Evolutionary conservation across 2,888 invertebrate species (phyloP).

Genomic region (Melipona bicolor): DNA sequence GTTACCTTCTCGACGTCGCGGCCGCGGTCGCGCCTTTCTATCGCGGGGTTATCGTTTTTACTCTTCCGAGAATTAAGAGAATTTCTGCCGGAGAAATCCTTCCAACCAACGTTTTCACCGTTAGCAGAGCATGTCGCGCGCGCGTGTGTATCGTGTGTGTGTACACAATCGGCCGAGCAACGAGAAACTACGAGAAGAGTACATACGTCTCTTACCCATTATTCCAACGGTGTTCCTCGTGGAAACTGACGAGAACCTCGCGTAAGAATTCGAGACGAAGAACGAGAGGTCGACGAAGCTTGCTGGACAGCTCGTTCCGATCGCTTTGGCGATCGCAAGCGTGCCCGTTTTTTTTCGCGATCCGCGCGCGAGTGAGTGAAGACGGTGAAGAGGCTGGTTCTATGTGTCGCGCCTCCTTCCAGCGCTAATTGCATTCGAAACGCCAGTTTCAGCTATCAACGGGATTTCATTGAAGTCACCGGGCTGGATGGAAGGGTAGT

Average conservation of each 20-base stretch:
- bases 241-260: conserved; percentile 36
- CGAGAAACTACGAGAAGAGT: conserved; percentile 53
- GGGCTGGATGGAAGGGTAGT: conserved; percentile 22
- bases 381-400: conserved; percentile 7
- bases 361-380: conserved; percentile 18
- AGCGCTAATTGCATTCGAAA: conserved; percentile 54
- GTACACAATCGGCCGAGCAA: conserved; percentile 36
- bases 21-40: conserved; percentile 37
- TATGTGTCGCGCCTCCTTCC: conserved; percentile 11
- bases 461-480: conserved; percentile 38
- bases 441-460: conserved; percentile 52
- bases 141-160: conserved; percentile 62
- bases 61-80: conserved; percentile 70
- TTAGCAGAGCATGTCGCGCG: conserved; percentile 55
- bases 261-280: neutral
- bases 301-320: neutral
- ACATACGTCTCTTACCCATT: conserved; percentile 34
- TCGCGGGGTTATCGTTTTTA: conserved; percentile 35
- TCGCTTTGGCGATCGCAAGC: neutral
- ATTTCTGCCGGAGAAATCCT: conserved; percentile 68
- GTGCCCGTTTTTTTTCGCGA: neutral
- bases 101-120: conserved; percentile 66
- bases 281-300: neutral
- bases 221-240: conserved; percentile 16
- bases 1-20: conserved; percentile 6